Evolutionary conservation across 2,113 vertebrate species (phyloP), one percentile per base, ranked within the genome.

Genomic region (Aspidoscelis tigris): DNA sequence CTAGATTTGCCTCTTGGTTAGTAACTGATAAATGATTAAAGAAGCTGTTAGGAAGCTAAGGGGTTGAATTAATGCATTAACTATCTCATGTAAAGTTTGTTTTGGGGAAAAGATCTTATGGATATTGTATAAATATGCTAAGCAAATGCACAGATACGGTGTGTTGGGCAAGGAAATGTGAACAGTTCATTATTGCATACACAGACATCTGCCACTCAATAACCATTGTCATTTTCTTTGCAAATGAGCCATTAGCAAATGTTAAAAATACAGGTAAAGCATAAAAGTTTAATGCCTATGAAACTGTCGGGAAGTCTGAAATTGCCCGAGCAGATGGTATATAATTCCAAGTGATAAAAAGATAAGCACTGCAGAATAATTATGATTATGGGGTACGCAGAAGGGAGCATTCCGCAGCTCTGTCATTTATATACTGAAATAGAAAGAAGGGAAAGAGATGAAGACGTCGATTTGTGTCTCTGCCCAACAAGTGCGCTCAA

Each of bases 241-340:
- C 84, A 87, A 78, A 79, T 87, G 83, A 89, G 80, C 88, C 92
- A 83, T 89, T 89, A 91, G 26, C 18, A 80, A 92, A 86, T 65
- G 18, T 78, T 92, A 89, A 88, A 87, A 88, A 87, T 81, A 80
- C 71, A 89, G 78, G 69, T 89, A 86, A 78, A 85, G 21, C 84
- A 78, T 89, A 86, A 84, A 90, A 88, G 70, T 84, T 89, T 84
- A 92, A 91, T 87, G 66, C 53, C 76, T 89, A 55, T 86, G 81
- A 92, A 94, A 93, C 84, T 44, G 88, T 77, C 78, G 84, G 86
- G 74, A 83, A 90, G 77, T 21, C 50, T 89, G 66, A 20, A 84
- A 81, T 85, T 87, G 80, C 41, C 73, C 78, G 33, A 80, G 70
- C 79, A 82, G 85, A 74, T 24, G 39, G 81, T 78, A 85, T 83